A percentile compares a stretch with the other conserved stretches of the same genome.
Conservation (phyloP, 2,888 invertebrate genomes). For the Hylaea fasciaria region DNA sequence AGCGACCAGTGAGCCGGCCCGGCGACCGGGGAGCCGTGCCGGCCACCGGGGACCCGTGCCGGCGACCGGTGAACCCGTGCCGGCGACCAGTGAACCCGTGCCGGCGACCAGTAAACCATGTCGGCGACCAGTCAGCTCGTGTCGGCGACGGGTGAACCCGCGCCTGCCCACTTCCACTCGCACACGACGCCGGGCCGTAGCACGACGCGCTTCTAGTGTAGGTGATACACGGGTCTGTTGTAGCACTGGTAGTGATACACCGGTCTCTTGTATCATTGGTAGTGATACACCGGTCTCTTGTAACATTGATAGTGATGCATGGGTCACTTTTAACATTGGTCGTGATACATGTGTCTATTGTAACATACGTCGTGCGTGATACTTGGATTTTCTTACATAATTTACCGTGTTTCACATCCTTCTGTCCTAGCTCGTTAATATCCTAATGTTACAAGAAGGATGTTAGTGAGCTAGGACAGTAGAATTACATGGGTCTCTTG, state of each 20-base stretch:
- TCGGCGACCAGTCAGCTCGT: too few relatives aligned
- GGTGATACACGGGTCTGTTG: background rate
- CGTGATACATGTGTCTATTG: background rate
- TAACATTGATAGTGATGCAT: too few relatives aligned
- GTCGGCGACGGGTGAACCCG: conserved; percentile 56
- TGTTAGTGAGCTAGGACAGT: too few relatives aligned
- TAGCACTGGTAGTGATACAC: background rate
- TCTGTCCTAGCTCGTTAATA: too few relatives aligned
- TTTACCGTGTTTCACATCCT: background rate
- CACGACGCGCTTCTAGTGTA: background rate
- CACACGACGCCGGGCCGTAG: background rate
- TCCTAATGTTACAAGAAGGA: too few relatives aligned
- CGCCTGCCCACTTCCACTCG: background rate
- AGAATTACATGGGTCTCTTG: too few relatives aligned
- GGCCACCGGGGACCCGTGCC: conserved; percentile 62
- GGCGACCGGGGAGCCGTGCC: too few relatives aligned
- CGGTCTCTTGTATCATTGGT: too few relatives aligned
- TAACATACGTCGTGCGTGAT: background rate
- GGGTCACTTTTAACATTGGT: too few relatives aligned
- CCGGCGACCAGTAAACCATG: conserved; percentile 57
- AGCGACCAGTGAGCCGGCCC: conserved; percentile 55
- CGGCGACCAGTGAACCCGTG: conserved; percentile 67
- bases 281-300: too few relatives aligned
- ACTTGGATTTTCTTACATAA: background rate
- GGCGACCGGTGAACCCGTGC: conserved; percentile 61